phyloP scores from a whole-genome alignment of 1,140 invertebrate species.

The Gonatopus flavifemur region DNA sequence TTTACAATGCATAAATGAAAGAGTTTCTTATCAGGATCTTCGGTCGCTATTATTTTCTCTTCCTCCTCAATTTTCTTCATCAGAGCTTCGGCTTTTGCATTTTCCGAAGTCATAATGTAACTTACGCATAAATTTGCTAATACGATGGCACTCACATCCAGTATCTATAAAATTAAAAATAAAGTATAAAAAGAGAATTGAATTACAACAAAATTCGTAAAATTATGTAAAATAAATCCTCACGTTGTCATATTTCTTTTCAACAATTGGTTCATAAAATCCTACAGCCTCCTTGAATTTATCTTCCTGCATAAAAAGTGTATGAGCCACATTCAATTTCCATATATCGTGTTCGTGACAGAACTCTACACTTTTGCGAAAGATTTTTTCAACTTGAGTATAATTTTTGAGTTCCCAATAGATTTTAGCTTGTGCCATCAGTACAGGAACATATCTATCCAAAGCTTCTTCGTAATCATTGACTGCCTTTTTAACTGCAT shows the following conservation, averaged over 20 bases:
- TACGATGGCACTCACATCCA: constrained; percentile 94
- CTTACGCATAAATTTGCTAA: constrained; percentile 98
- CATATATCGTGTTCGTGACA: constrained; percentile 96
- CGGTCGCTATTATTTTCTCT: constrained; percentile 89
- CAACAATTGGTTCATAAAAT: constrained; percentile 98
- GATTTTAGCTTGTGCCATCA: constrained; percentile 99
- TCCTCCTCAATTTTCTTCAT: constrained; percentile 99
- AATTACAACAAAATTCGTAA: too few relatives aligned
- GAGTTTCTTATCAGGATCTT: constrained; percentile 92
- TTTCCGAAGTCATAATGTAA: constrained; percentile 98
- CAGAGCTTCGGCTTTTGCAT: constrained; percentile 97
- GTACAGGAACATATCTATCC: constrained; percentile 87
- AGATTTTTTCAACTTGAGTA: constrained; percentile 90
- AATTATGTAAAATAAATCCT: constrained; percentile 28
- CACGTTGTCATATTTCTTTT: constrained; percentile 93
- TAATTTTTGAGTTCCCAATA: constrained; percentile 99
- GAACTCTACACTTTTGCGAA: constrained; percentile 95
- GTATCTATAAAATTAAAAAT: constrained; percentile 65
- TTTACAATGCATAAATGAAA: constrained; percentile 99
- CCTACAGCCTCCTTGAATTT: constrained; percentile 98
- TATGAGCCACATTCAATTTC: constrained; percentile 97
- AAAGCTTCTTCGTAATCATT: constrained; percentile 92
- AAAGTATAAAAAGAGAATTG: background rate
- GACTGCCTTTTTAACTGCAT: constrained; percentile 84
- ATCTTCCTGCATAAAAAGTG: constrained; percentile 98